Base-by-base conservation (phyloP, 1,140 invertebrate genomes). In the Sycophila sp. region DNA sequence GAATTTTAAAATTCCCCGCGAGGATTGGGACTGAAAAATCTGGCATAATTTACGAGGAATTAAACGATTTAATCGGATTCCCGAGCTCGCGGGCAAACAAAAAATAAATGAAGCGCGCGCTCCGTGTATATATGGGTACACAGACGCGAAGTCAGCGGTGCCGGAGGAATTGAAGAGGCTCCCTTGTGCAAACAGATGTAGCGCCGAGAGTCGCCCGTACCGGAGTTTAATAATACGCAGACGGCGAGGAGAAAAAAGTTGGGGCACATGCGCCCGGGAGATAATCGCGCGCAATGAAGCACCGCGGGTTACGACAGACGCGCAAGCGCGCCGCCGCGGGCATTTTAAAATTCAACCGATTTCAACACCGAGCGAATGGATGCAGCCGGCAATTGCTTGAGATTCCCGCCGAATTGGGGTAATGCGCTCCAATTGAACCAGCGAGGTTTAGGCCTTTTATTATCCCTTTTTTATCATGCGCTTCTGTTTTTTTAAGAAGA, bases 251-350 rank as follows among this genome's bases (percentile, higher is more conserved):
- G 22, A 11, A 62, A 47, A 62, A 47, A 62, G 32, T 36, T 8
- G 30, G 59, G 36, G 53, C 64, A 56, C 26, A 24, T 34, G 36
- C 24, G 17, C n/a, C 8, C 42, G 28, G 13, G 15, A 60, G 63
- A 66, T 66, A 22, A 66, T 56, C 63, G 51, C 24, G 63, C n/a
- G 63, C 63, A 56, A 56, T 55, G 49, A 42, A 65, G 51, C 22
- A 49, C 24, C 34, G 24, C 22, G 69, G 45, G 34, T 64, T 64
- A 51, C 22, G 45, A 38, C 49, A 53, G n/a, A 7, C 28, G 11
- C 1, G 8, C 34, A 2, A 28, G 53, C 11, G 19, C 19, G 32
- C 19, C 13, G 15, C 22, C 24, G 3, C 8, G 28, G 1, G 38
- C 4, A 32, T 53, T 53, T 65, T 53, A 24, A 65, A 64, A 65